Conservation (phyloP, 1,140 invertebrate species). For the Papilio polyxenes region DNA sequence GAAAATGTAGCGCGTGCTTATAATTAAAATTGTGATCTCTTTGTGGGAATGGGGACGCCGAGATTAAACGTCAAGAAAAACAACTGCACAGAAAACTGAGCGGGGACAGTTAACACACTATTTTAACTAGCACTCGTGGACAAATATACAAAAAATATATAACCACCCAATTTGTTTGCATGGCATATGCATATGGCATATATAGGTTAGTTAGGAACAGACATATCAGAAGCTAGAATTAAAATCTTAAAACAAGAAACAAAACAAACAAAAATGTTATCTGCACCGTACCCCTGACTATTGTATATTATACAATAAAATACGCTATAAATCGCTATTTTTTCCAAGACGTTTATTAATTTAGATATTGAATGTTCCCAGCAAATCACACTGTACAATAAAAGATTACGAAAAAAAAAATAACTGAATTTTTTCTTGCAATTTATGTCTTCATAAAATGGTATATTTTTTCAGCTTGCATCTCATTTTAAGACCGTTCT, state of each 20-base stretch:
- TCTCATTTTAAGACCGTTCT: slow-evolving; percentile 48
- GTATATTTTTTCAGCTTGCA: slow-evolving; percentile 45
- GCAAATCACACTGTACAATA: too few species aligned
- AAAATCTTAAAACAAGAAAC: too few species aligned
- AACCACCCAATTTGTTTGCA: neutral
- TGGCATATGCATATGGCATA: too few species aligned
- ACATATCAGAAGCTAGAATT: too few species aligned
- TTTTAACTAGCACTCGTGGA: slow-evolving; percentile 7
- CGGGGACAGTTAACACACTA: neutral
- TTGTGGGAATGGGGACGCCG: slow-evolving; percentile 35
- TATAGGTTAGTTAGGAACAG: neutral
- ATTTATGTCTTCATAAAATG: neutral
- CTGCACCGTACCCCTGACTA: too few species aligned
- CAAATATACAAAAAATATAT: neutral
- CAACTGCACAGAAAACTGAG: slow-evolving; percentile 1
- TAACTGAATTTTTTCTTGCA: too few species aligned
- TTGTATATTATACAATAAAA: too few species aligned
- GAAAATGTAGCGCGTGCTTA: slow-evolving; percentile 32
- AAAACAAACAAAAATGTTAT: too few species aligned
- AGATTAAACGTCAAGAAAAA: slow-evolving; percentile 39
- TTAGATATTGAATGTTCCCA: too few species aligned
- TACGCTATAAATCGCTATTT: too few species aligned
- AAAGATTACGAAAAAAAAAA: too few species aligned
- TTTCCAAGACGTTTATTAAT: too few species aligned
- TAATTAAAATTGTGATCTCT: slow-evolving; percentile 38